Evolutionary conservation across 2,888 invertebrate species (phyloP).

Genomic region (Melieria crassipennis): DNA sequence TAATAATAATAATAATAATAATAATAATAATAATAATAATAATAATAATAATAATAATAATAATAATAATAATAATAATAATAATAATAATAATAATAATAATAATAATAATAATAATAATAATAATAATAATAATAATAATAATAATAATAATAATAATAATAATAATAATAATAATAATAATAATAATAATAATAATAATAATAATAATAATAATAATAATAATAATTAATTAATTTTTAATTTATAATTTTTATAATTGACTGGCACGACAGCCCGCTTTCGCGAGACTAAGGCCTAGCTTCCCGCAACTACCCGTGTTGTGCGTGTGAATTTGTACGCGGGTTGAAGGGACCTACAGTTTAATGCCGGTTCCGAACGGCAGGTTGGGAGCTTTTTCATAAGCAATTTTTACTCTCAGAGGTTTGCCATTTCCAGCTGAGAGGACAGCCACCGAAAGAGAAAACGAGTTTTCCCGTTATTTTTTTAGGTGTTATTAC

Average conservation of each 20-base stretch:
- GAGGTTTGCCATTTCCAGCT: too few relatives aligned
- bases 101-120: conserved; percentile 4
- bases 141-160: conserved; percentile 4
- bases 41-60: conserved; percentile 4
- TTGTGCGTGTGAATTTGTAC: too few relatives aligned
- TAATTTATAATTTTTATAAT: background rate
- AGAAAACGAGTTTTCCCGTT: too few relatives aligned
- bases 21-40: conserved; percentile 4
- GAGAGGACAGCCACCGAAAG: too few relatives aligned
- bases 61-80: conserved; percentile 4
- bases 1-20: conserved; percentile 4
- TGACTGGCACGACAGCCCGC: background rate
- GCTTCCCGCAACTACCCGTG: too few relatives aligned
- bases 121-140: conserved; percentile 4
- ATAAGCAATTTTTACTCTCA: too few relatives aligned
- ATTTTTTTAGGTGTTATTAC: too few relatives aligned
- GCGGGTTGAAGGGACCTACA: too few relatives aligned
- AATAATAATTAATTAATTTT: background rate
- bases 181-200: conserved; percentile 4
- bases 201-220: conserved; percentile 4
- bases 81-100: conserved; percentile 4
- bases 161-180: conserved; percentile 4
- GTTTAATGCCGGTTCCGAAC: too few relatives aligned
- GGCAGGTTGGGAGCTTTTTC: too few relatives aligned
- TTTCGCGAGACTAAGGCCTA: too few relatives aligned